These are phyloP conservation scores for Arvicanthis niloticus DNA, from an alignment of 2,113 vertebrate genomes.

Conservation along the genomic window DNA sequence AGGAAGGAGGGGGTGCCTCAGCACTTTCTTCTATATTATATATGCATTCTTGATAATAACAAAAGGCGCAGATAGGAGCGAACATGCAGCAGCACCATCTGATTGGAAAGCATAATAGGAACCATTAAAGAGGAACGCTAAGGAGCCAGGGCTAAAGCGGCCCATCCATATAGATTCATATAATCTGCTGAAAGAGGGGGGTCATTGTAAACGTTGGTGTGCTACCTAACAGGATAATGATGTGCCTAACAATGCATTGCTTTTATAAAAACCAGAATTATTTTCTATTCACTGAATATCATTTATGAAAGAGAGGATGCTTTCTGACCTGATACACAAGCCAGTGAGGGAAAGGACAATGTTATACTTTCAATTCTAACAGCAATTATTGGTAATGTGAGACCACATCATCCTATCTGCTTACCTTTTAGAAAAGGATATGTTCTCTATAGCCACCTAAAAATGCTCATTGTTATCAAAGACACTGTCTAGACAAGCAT, in stretches of 20 bases:
- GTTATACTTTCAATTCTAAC: conserved; percentile 56
- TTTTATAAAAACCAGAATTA: conserved; percentile 59
- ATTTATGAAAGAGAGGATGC: conserved; percentile 20
- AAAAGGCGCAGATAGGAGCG: conserved; percentile 47
- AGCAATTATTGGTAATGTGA: conserved; percentile 80
- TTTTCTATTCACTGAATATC: conserved; percentile 42
- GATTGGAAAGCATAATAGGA: neutral
- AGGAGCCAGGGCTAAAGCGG: neutral
- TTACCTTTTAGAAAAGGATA: conserved; percentile 72
- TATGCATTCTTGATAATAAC: conserved; percentile 43
- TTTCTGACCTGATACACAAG: conserved; percentile 8
- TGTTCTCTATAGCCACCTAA: conserved; percentile 63
- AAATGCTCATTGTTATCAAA: conserved; percentile 79
- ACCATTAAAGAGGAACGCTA: neutral
- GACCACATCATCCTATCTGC: conserved; percentile 63
- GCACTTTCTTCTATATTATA: neutral
- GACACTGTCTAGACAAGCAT: conserved; percentile 80
- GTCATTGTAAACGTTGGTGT: conserved; percentile 14
- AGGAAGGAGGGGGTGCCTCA: neutral
- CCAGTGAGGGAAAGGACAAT: conserved; percentile 50
- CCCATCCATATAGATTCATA: neutral
- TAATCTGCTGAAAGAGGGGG: neutral
- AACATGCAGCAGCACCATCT: neutral
- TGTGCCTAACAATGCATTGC: neutral
- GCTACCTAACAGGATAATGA: neutral